Base-by-base conservation (phyloP, 2,797 vertebrate genomes). In the Staurois parvus region DNA sequence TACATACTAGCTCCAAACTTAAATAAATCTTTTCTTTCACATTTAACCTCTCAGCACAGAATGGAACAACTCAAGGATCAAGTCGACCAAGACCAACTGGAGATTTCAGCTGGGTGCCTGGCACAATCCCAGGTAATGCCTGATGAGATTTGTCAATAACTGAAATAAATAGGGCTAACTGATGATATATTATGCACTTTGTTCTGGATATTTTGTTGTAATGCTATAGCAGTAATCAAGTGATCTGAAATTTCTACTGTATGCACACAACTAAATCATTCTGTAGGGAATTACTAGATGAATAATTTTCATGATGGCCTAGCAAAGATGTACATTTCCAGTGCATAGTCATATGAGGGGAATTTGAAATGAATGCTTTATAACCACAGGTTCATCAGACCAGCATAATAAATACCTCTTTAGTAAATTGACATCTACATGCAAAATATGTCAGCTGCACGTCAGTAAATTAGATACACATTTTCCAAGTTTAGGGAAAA, bases 31-130 rank as follows among this genome's bases (percentile, higher is more conserved):
- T 52, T 52, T 28, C 21, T 68, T 68, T 42, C 69, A 79, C 85
- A 29, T 8, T 74, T 70, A 86, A 76, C 74, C 66, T 86, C 87
- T 10, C 83, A 95, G 94, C 32, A 90, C 66, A 89, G 68, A 90
- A 85, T 70, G 92, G 40, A 76, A 94, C 93, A 86, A 91, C 90
- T 62, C 42, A 78, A 69, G 88, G 84, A 87, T 91, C 92, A 66
- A 3, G 62, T 45, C 93, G 91, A 88, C 88, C 91, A 88, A 93
- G 69, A 90, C 83, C 91, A 84, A 89, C 84, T 77, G 90, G 83
- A 45, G 76, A 17, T 75, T 83, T 72, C 79, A 48, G 67, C 87
- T 2, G 78, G 89, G 87, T 87, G 90, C 89, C 87, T 89, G 19
- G 85, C 66, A 86, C 88, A 84, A 79, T 89, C 86, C 40, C 84